Percentiles rank a stretch among this genome's conserved stretches.
These are phyloP conservation scores for Myopa testacea DNA, from an alignment of 2,888 invertebrate species.

Conservation along the genomic window DNA sequence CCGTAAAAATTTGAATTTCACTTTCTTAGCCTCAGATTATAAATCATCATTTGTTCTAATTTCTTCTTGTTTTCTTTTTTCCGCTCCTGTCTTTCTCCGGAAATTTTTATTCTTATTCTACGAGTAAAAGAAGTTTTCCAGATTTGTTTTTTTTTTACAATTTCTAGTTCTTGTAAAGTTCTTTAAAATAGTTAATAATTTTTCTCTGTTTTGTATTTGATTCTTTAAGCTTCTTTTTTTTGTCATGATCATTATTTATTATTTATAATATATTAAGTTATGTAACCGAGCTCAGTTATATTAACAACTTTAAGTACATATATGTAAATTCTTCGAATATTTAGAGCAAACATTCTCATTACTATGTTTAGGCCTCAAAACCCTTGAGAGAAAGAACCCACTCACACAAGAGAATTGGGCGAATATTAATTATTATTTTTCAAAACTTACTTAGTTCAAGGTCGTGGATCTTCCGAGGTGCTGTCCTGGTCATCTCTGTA, in stretches of 20 bases:
- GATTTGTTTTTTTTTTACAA: no score
- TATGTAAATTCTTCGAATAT: background rate
- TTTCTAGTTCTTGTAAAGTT: no score
- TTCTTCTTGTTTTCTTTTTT: background rate
- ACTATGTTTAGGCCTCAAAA: background rate
- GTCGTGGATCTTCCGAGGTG: background rate
- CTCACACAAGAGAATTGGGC: background rate
- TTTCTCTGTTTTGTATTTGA: no score
- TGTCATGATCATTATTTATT: no score
- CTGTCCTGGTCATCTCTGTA: no score
- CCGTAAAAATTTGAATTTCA: constrained; percentile 28
- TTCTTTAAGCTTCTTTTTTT: no score
- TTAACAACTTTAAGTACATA: background rate
- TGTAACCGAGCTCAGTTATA: no score
- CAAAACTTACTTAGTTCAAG: background rate
- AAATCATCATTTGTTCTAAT: constrained; percentile 10
- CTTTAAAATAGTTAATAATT: no score
- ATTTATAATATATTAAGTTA: no score
- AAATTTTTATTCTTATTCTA: background rate
- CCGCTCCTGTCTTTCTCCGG: background rate
- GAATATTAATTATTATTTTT: constrained; percentile 17
- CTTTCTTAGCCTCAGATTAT: background rate
- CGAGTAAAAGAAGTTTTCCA: no score
- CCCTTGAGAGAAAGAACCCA: background rate
- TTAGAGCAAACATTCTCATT: background rate